phyloP scores from a whole-genome alignment of 2,113 vertebrate species.

The Sphyrna mokarran region DNA sequence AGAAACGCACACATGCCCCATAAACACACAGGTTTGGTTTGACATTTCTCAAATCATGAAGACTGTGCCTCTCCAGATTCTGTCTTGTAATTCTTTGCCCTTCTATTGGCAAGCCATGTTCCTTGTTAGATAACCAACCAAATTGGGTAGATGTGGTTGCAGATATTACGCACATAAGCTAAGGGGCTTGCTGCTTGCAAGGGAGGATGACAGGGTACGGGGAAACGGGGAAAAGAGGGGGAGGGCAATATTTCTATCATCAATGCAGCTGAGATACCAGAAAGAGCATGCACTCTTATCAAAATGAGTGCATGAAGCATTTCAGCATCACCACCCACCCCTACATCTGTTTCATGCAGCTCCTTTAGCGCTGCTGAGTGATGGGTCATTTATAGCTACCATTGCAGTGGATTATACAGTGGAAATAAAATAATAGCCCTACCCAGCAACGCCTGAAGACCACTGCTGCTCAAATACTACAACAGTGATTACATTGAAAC shows the following conservation, averaged over 20 bases:
- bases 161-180: neutral
- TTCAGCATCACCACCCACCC: neutral
- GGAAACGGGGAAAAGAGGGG: too few relatives aligned
- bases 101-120: neutral
- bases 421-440: neutral
- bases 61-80: neutral
- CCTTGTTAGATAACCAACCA: neutral
- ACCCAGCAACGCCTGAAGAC: neutral
- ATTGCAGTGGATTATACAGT: neutral
- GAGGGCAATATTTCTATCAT: neutral
- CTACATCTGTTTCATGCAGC: conserved; percentile 29
- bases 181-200: neutral
- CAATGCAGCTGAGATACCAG: neutral
- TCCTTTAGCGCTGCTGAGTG: neutral
- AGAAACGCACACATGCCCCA: neutral
- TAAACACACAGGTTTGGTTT: neutral
- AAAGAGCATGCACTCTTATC: neutral
- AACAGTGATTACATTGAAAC: neutral
- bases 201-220: neutral
- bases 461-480: neutral
- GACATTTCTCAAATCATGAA: neutral
- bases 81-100: neutral
- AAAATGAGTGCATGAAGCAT: neutral
- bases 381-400: neutral
- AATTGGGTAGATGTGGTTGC: neutral